phyloP scores from a whole-genome alignment of 1,140 invertebrate genomes.

The Vollenhovia emeryi region DNA sequence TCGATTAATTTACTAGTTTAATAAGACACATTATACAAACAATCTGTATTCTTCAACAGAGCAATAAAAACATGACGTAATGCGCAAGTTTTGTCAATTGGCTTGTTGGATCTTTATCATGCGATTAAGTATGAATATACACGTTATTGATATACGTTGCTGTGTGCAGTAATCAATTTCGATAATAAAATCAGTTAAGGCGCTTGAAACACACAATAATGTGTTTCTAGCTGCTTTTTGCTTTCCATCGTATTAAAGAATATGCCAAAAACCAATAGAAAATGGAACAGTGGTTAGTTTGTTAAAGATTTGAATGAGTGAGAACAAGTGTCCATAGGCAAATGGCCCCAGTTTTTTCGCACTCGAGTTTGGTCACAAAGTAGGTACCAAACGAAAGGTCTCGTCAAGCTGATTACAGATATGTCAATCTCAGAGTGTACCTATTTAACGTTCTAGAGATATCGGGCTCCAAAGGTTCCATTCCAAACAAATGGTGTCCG shows the following conservation, averaged over 20 bases:
- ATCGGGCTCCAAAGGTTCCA: too few relatives aligned
- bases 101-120: background rate
- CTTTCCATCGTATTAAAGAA: background rate
- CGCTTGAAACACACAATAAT: background rate
- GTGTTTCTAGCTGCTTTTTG: background rate
- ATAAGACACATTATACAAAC: background rate
- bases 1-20: background rate
- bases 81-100: background rate
- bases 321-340: too few relatives aligned
- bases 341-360: too few relatives aligned
- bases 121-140: background rate
- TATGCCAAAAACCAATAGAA: background rate
- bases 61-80: background rate
- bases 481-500: too few relatives aligned
- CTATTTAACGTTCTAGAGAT: too few relatives aligned
- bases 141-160: background rate
- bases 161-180: background rate
- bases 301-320: background rate
- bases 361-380: too few relatives aligned
- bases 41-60: background rate
- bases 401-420: too few relatives aligned
- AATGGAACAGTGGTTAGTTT: background rate
- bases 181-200: constrained; percentile 23
- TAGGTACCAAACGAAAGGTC: too few relatives aligned
- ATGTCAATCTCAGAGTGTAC: too few relatives aligned